Evolutionary conservation across 2,797 vertebrate genomes (phyloP).

Genomic region (Pantherophis vulpinus): DNA sequence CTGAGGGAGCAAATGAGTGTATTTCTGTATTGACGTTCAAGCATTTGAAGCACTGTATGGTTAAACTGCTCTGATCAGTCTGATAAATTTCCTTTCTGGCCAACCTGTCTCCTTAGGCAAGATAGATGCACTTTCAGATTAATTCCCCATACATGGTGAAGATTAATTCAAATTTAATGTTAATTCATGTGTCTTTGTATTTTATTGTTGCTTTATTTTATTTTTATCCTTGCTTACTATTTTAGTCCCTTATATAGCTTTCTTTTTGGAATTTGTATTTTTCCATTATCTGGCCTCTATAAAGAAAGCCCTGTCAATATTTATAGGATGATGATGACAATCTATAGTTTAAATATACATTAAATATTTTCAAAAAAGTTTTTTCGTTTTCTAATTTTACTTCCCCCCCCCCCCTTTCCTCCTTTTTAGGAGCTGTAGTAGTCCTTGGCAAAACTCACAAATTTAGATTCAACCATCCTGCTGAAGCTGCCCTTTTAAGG

Average conservation of each 20-base stretch:
- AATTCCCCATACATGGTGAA: neutral
- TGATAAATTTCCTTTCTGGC: neutral
- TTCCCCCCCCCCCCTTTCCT: neutral
- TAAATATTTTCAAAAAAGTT: neutral
- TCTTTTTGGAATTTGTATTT: neutral
- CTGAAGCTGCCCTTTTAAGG: constrained; percentile 88
- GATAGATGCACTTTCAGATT: neutral
- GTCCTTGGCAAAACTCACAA: constrained; percentile 86
- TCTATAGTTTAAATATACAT: neutral
- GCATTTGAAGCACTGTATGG: neutral
- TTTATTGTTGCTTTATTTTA: neutral
- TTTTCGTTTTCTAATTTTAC: neutral
- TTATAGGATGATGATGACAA: neutral
- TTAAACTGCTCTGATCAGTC: neutral
- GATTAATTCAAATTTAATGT: neutral
- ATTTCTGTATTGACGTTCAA: neutral
- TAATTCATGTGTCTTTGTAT: neutral
- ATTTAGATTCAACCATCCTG: constrained; percentile 96
- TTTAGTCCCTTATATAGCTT: neutral
- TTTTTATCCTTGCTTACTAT: neutral
- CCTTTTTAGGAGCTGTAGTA: constrained; percentile 83
- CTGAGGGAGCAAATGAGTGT: neutral
- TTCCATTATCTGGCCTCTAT: neutral
- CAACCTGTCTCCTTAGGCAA: neutral
- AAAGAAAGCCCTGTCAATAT: neutral